Evolutionary conservation across 2,888 invertebrate genomes (phyloP).

Genomic region (Xanthostigma xanthostigma): DNA sequence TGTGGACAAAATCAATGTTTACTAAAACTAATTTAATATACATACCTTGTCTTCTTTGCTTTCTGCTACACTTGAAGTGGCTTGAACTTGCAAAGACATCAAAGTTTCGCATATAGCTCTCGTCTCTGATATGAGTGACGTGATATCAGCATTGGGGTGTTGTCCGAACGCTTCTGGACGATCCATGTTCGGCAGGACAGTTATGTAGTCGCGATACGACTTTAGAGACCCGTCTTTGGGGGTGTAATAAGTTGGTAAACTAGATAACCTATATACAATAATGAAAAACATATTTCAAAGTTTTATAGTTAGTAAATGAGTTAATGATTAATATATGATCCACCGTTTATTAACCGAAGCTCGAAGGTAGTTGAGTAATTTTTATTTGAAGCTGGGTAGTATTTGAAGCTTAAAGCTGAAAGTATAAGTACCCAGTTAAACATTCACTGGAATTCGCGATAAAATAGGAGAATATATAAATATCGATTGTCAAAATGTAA

Average conservation of each 20-base stretch:
- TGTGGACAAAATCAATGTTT: too few species aligned
- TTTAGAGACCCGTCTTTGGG: slow-evolving; percentile 69
- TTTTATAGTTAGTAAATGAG: too few species aligned
- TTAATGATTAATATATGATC: neutral
- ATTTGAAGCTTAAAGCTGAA: too few species aligned
- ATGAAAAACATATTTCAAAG: slow-evolving; percentile 5
- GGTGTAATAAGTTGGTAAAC: slow-evolving; percentile 61
- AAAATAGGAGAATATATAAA: too few species aligned
- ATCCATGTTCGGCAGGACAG: slow-evolving; percentile 60
- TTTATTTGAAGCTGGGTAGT: too few species aligned
- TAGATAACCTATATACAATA: slow-evolving; percentile 48
- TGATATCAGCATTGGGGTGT: slow-evolving; percentile 80
- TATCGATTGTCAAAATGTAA: neutral
- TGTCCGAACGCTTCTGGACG: slow-evolving; percentile 81
- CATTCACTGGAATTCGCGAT: too few species aligned
- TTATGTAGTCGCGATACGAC: slow-evolving; percentile 68
- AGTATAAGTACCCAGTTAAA: too few species aligned
- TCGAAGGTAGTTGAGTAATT: neutral
- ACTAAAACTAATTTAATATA: too few species aligned
- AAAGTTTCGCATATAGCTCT: slow-evolving; percentile 61
- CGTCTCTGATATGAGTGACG: slow-evolving; percentile 69
- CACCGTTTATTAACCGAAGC: too few species aligned
- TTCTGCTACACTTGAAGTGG: slow-evolving; percentile 36
- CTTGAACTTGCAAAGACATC: slow-evolving; percentile 59
- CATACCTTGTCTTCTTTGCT: slow-evolving; percentile 55